phyloP scores from a whole-genome alignment of 2,888 invertebrate species.

The Machimus rusticus region DNA sequence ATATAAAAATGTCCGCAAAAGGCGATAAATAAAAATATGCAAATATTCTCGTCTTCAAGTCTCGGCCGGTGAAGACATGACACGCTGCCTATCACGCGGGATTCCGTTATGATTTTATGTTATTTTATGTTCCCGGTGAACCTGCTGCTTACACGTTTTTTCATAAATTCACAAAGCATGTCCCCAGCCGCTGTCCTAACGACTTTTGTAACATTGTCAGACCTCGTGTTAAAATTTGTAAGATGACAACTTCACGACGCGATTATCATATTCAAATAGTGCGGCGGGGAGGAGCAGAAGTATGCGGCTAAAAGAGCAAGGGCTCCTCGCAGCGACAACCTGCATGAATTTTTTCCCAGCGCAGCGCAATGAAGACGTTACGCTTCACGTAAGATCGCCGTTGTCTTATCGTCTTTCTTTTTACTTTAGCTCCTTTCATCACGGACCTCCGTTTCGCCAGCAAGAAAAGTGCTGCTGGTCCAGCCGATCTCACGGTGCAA shows the following conservation, averaged over 20 bases:
- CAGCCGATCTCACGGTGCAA: conserved; percentile 6
- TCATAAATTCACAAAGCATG: not conserved
- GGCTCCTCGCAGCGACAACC: not conserved
- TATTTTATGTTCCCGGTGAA: not conserved
- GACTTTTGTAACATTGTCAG: conserved; percentile 49
- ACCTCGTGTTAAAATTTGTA: conserved; percentile 54
- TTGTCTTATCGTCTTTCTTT: conserved; percentile 14
- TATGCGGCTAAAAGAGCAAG: conserved; percentile 20
- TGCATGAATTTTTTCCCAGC: not conserved
- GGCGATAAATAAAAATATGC: not conserved
- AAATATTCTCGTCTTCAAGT: not conserved
- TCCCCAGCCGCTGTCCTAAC: not conserved
- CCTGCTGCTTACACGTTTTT: conserved; percentile 7
- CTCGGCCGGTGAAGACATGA: not conserved
- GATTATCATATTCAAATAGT: conserved; percentile 54
- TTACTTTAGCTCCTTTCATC: not conserved
- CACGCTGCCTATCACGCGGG: not conserved
- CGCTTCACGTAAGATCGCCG: conserved; percentile 20
- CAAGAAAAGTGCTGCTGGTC: not conserved
- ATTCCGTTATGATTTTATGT: conserved; percentile 17
- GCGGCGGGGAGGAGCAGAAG: conserved; percentile 43
- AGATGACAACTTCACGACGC: conserved; percentile 54
- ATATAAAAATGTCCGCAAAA: not conserved
- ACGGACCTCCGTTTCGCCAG: not conserved
- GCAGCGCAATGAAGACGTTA: conserved; percentile 31